These are phyloP conservation scores for Semnopithecus entellus DNA, from an alignment of 2,113 vertebrate genomes.

Conservation along the genomic window DNA sequence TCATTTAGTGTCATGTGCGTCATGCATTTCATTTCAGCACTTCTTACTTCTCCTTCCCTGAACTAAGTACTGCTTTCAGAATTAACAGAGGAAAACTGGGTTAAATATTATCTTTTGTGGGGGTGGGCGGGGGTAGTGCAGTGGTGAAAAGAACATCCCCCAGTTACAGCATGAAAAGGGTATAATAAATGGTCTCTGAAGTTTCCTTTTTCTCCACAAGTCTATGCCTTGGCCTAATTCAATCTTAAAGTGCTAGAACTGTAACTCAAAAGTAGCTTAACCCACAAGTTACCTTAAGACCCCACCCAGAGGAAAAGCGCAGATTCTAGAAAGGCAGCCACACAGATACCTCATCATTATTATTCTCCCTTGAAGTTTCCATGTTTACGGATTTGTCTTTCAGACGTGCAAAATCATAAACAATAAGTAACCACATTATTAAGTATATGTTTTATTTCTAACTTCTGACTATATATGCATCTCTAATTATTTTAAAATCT, in stretches of 20 bases:
- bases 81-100: background rate
- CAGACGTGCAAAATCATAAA: constrained; percentile 1
- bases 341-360: background rate
- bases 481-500: constrained; percentile 11
- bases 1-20: background rate
- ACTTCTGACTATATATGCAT: background rate
- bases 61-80: background rate
- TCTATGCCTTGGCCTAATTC: background rate
- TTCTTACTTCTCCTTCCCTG: background rate
- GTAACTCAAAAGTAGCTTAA: background rate
- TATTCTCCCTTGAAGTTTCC: background rate
- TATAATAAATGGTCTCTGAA: background rate
- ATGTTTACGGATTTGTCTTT: background rate
- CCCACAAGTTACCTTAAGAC: background rate
- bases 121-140: no score
- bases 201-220: background rate
- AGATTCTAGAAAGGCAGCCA: background rate
- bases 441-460: background rate
- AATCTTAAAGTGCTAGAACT: background rate
- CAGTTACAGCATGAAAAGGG: background rate
- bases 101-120: background rate
- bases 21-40: background rate
- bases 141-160: background rate
- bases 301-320: background rate
- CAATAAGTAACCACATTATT: background rate